These are phyloP conservation scores for Scopus umbretta DNA, from an alignment of 2,113 vertebrate species.

Conservation along the genomic window DNA sequence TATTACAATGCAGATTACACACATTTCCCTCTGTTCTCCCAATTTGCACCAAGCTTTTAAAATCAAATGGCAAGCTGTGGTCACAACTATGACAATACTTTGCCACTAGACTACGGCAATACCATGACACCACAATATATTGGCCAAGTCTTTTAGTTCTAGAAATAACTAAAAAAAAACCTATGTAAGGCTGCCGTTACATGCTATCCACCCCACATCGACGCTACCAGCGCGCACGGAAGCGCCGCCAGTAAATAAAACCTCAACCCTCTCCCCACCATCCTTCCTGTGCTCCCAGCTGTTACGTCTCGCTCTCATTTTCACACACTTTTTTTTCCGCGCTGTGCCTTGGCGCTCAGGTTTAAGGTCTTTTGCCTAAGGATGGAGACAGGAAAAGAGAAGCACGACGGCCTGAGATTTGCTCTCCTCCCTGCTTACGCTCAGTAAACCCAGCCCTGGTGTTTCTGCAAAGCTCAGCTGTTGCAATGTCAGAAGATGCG, in stretches of 20 bases:
- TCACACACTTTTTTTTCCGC: fast-evolving
- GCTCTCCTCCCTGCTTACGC: neutral
- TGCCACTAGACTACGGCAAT: neutral
- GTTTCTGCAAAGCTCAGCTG: neutral
- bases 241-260: neutral
- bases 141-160: neutral
- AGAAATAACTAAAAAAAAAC: neutral
- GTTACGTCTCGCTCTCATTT: fast-evolving
- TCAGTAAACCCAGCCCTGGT: neutral
- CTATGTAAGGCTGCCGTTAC: too few relatives aligned
- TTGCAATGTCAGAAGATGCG: neutral
- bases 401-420: neutral
- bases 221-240: fast-evolving
- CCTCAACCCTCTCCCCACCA: neutral
- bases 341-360: fast-evolving
- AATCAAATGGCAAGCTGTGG: neutral
- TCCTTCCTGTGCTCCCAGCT: neutral
- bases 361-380: neutral
- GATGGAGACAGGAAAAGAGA: neutral
- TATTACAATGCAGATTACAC: neutral
- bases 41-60: neutral
- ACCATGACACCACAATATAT: neutral
- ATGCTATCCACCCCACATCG: neutral
- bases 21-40: neutral
- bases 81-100: fast-evolving